A percentile compares a stretch with the other conserved stretches of the same genome.
phyloP scores from a whole-genome alignment of 2,113 vertebrate species.

The Chinchilla lanigera region DNA sequence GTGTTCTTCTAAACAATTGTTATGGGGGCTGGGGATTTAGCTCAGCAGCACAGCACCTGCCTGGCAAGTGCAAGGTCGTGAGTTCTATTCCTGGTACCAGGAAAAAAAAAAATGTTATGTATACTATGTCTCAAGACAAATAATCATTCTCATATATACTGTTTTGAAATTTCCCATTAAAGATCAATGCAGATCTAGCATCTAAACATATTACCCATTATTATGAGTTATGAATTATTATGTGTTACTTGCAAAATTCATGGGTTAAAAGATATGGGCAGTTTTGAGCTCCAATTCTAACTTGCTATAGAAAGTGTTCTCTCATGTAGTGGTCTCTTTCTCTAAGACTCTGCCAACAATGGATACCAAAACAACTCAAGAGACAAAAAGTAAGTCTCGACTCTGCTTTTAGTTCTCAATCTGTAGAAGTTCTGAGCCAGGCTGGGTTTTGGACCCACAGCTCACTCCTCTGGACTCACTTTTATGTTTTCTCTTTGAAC shows the following conservation, averaged over 20 bases:
- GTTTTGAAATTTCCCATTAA: neutral
- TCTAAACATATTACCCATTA: neutral
- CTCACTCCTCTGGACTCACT: neutral
- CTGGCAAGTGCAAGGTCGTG: too few relatives aligned
- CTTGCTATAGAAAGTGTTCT: neutral
- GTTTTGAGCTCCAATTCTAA: neutral
- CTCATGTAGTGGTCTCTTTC: neutral
- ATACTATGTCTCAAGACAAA: neutral
- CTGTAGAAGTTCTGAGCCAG: constrained; percentile 38
- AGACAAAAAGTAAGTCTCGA: constrained; percentile 40
- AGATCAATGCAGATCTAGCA: neutral
- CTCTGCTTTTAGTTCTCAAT: constrained; percentile 35
- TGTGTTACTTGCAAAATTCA: constrained; percentile 9
- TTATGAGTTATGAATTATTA: neutral
- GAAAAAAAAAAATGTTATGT: too few relatives aligned
- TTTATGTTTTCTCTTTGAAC: neutral
- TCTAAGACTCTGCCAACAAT: neutral
- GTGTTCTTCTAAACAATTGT: neutral
- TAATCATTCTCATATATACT: neutral
- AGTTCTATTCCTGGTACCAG: too few relatives aligned
- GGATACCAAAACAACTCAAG: neutral
- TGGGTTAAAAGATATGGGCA: neutral
- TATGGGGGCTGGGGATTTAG: too few relatives aligned
- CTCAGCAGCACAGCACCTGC: too few relatives aligned
- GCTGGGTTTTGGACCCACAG: neutral